A percentile compares a stretch with the other conserved stretches of the same genome.
These are phyloP conservation scores for Scaptomyza montana DNA, from an alignment of 1,140 invertebrate genomes.

Conservation along the genomic window DNA sequence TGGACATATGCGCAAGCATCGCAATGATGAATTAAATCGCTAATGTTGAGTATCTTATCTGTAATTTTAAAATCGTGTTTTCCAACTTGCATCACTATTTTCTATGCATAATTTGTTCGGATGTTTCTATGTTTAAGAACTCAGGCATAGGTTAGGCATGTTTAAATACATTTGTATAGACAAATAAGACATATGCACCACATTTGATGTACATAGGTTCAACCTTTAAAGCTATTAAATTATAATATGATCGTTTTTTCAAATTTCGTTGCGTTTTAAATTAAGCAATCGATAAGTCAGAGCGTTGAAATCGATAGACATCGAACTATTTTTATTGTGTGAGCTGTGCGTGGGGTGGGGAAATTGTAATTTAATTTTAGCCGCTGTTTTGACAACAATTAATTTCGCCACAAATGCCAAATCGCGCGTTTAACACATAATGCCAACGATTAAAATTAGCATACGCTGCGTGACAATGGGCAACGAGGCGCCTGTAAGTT, in stretches of 20 bases:
- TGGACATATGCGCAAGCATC: slow-evolving; percentile 84
- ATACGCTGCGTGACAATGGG: slow-evolving; percentile 46
- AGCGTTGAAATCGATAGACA: neutral
- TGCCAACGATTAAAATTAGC: slow-evolving; percentile 74
- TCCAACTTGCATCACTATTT: slow-evolving; percentile 24
- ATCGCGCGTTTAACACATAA: slow-evolving; percentile 61
- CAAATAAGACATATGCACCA: too few species aligned
- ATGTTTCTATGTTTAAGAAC: slow-evolving; percentile 47
- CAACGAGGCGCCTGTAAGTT: slow-evolving; percentile 27
- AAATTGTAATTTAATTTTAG: slow-evolving; percentile 63
- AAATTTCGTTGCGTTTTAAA: slow-evolving; percentile 15
- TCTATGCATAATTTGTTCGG: slow-evolving; percentile 1
- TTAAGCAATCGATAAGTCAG: neutral
- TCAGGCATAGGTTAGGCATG: slow-evolving; percentile 60
- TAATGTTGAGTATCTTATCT: slow-evolving; percentile 1
- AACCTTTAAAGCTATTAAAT: slow-evolving; percentile 13
- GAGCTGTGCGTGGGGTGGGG: neutral
- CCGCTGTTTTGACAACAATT: slow-evolving; percentile 65
- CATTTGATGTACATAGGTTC: neutral
- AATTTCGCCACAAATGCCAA: slow-evolving; percentile 57
- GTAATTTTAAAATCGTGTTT: slow-evolving; percentile 25
- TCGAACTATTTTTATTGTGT: neutral
- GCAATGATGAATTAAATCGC: slow-evolving; percentile 61
- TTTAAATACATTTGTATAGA: slow-evolving; percentile 2
- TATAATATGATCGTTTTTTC: slow-evolving; percentile 20